These are phyloP conservation scores for Parelbella ahira DNA, from an alignment of 2,888 invertebrate genomes.

Conservation along the genomic window DNA sequence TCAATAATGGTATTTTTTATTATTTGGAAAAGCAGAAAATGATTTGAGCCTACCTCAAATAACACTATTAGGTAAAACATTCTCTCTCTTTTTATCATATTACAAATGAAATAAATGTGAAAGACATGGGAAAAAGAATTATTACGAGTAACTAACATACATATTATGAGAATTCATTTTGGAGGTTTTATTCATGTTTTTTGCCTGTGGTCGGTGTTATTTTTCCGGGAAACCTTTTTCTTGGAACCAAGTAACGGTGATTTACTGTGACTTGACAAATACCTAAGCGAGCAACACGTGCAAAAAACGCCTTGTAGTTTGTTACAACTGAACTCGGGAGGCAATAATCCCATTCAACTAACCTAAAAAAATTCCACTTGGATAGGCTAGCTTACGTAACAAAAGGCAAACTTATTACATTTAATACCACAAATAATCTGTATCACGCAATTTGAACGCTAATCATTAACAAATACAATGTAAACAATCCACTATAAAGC, in stretches of 20 bases:
- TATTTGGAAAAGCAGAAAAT: no score
- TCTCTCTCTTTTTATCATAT: no score
- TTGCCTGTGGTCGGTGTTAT: background rate
- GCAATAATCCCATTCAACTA: conserved; percentile 34
- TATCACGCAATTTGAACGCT: conserved; percentile 25
- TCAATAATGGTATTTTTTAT: no score
- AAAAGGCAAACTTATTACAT: conserved; percentile 29
- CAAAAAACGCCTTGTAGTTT: no score
- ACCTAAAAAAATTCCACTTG: conserved; percentile 43
- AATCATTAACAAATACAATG: conserved; percentile 27
- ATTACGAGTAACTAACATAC: no score
- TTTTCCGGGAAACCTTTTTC: conserved; percentile 1
- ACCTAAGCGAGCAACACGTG: conserved; percentile 10
- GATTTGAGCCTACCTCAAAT: no score
- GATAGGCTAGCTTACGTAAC: conserved; percentile 40
- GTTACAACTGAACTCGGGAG: no score
- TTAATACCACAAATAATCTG: conserved; percentile 24
- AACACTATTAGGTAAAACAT: no score
- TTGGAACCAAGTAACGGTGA: conserved; percentile 17
- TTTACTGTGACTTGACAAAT: conserved; percentile 14
- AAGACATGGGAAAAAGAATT: no score
- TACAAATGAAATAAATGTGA: no score
- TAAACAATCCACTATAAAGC: conserved; percentile 30
- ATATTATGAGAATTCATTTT: no score
- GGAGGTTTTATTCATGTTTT: conserved; percentile 9